Evolutionary conservation across 2,797 vertebrate genomes (phyloP).

Genomic region (Galagoides demidoff): DNA sequence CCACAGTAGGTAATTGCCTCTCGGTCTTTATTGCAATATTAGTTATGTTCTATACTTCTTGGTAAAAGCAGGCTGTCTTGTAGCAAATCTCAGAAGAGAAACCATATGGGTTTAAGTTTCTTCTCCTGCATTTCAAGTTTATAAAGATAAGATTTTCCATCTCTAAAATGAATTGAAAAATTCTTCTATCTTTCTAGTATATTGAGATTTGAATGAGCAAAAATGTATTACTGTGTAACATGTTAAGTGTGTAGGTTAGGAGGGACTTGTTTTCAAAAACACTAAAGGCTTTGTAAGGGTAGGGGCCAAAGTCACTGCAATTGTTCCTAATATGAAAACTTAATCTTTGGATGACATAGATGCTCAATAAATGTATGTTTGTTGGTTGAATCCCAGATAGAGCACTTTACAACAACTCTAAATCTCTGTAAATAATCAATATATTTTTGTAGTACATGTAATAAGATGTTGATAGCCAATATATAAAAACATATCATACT

Average conservation of each 20-base stretch:
- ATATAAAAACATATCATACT: not conserved
- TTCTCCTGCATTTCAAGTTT: not conserved
- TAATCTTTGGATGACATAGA: not conserved
- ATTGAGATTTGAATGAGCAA: not conserved
- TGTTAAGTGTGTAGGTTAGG: not conserved
- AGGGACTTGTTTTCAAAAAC: not conserved
- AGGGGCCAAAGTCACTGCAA: not conserved
- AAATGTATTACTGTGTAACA: not conserved
- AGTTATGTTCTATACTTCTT: not conserved
- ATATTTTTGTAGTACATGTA: not conserved
- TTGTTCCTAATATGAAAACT: not conserved
- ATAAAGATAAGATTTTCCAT: not conserved
- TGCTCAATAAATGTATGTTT: not conserved
- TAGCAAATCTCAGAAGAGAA: not conserved
- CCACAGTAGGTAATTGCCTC: not conserved
- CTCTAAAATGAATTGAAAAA: not conserved
- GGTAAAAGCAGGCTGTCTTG: not conserved
- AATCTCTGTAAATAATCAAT: not conserved
- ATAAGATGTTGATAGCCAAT: not conserved
- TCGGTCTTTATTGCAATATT: not conserved
- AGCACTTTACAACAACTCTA: not conserved
- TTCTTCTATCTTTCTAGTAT: not conserved
- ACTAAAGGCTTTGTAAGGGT: not conserved
- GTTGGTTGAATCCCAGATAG: not conserved
- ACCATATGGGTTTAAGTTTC: not conserved